phyloP scores from a whole-genome alignment of 2,888 invertebrate genomes.

The Synanthedon tipuliformis region DNA sequence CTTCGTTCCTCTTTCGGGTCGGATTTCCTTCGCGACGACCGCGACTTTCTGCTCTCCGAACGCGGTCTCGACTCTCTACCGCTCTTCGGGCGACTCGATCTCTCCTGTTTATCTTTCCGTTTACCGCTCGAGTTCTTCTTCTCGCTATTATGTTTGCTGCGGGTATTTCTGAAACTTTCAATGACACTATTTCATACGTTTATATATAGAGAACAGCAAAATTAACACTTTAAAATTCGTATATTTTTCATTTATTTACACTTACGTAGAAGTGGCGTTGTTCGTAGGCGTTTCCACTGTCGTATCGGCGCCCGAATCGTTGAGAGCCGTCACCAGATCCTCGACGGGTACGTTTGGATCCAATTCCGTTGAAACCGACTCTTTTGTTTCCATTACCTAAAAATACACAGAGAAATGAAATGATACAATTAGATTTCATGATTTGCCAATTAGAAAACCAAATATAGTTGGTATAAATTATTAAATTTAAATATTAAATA shows the following conservation, averaged over 20 bases:
- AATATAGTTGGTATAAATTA: too few species aligned
- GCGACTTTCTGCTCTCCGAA: slow-evolving; percentile 37
- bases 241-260: background rate
- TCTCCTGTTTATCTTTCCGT: slow-evolving; percentile 30
- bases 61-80: slow-evolving; percentile 39
- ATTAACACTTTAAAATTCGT: background rate
- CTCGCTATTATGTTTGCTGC: slow-evolving; percentile 5
- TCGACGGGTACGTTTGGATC: slow-evolving; percentile 75
- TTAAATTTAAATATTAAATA: too few species aligned
- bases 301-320: slow-evolving; percentile 31
- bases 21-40: slow-evolving; percentile 40
- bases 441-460: too few species aligned
- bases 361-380: slow-evolving; percentile 71
- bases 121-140: slow-evolving; percentile 20
- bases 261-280: background rate
- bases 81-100: slow-evolving; percentile 20
- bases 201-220: background rate
- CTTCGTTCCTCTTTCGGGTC: slow-evolving; percentile 36
- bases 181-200: slow-evolving; percentile 17
- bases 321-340: slow-evolving; percentile 74
- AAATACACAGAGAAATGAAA: slow-evolving; percentile 3
- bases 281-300: background rate
- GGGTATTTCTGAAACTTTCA: slow-evolving; percentile 19
- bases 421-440: background rate
- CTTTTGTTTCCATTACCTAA: slow-evolving; percentile 73